Evolutionary conservation across 1,140 invertebrate species (phyloP), one percentile per base, ranked within the genome.

Genomic region (Papilio aristodemus): DNA sequence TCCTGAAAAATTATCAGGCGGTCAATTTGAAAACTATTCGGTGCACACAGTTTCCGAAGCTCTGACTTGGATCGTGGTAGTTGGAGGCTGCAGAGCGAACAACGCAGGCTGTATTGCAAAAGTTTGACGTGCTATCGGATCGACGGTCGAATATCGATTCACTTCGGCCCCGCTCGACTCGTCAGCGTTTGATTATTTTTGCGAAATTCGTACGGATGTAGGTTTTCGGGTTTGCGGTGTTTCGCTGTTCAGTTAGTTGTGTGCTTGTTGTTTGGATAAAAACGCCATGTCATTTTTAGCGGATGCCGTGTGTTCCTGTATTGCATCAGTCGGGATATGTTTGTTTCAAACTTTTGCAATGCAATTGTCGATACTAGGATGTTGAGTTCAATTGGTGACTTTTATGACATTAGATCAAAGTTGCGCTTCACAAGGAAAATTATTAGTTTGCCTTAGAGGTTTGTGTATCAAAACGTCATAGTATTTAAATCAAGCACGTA

Each of bases 161-260:
- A 77, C 75, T 76, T 79, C 77, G 75, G 71, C 76, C 78, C 74
- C 75, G 78, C 75, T 75, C 77, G 73, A 79, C 81, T 72, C 75
- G 46, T 54, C 46, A 54, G 22, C 72, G 71, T 76, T 86, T 83
- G 82, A 87, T 87, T 86, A 81, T 87, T 89, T 89, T 87, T 71
- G 72, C 71, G 50, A 82, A 87, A 84, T 87, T 79, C 76, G 76
- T 54, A 82, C 83, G 80, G 77, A 85, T 87, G 85, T 87, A 87
- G 85, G 85, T 89, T 87, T 89, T 89, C 81, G 83, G 83, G 87
- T 87, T 89, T 87, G 85, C 81, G 86, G 86, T 87, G 76, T 73
- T 79, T 81, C 71, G 79, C 77, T 83, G 80, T 82, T 76, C 83
- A 78, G 80, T 85, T 85, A 83, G 80, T 84, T 79, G 80, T 80